Evolutionary conservation across 2,888 invertebrate species (phyloP).

Genomic region (Sinotaia quadrata): DNA sequence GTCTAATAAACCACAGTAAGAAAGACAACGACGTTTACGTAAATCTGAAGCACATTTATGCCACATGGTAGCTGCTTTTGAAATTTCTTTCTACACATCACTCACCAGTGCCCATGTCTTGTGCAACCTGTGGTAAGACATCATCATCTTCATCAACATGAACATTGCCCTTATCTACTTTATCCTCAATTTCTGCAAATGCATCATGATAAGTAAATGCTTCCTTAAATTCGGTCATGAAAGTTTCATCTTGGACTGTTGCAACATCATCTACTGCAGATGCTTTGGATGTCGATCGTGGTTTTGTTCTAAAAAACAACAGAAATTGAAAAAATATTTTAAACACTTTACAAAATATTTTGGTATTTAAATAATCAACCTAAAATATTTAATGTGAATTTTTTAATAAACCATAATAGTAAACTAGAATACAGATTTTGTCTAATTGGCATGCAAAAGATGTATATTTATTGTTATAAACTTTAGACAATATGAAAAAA

Average conservation of each 20-base stretch:
- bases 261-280: conserved; percentile 64
- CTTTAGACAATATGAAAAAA: too few relatives aligned
- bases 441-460: too few relatives aligned
- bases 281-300: conserved; percentile 32
- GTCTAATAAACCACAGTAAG: too few relatives aligned
- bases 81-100: neutral
- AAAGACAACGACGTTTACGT: too few relatives aligned
- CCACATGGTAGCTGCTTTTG: neutral
- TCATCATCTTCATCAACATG: conserved; percentile 55
- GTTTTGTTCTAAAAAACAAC: neutral
- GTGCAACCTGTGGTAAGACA: conserved; percentile 64
- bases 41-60: too few relatives aligned
- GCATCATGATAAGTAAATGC: conserved; percentile 57
- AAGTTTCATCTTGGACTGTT: conserved; percentile 56
- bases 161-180: conserved; percentile 13
- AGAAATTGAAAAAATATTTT: neutral
- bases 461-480: too few relatives aligned
- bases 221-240: conserved; percentile 62
- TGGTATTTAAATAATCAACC: too few relatives aligned
- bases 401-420: too few relatives aligned
- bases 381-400: too few relatives aligned
- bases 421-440: too few relatives aligned
- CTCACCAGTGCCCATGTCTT: conserved; percentile 70
- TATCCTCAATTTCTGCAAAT: conserved; percentile 56
- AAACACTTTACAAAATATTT: neutral